Base-by-base conservation (phyloP, 1,140 invertebrate species). In the Anagrus nilaparvatae region DNA sequence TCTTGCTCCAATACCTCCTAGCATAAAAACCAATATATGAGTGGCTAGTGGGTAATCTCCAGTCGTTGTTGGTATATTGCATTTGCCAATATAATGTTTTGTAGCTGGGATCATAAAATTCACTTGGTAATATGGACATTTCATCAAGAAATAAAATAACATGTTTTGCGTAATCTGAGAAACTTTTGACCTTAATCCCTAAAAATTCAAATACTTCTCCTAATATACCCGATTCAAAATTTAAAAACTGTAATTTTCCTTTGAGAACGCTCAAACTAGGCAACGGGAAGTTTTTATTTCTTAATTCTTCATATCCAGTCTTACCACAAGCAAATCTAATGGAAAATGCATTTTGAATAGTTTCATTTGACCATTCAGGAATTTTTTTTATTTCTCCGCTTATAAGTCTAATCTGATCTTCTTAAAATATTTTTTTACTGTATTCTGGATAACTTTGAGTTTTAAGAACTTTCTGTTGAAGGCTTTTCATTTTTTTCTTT, bases 1-100 rank as follows among this genome's bases (percentile, higher is more conserved):
- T n/a, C 42, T 13, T 38, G 23, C 16, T 29, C 23, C 29, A 31
- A 44, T 24, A 24, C 46, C 46, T 12, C 21, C 32, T 31, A 47
- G 28, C 31, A 47, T 41, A 44, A 48, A 47, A 19, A 47, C 42
- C 10, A 50, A 28, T 14, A 24, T 41, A 12, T 50, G 42, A 14
- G 27, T 38, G n/a, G 46, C 42, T n/a, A n/a, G n/a, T n/a, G n/a
- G n/a, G n/a, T n/a, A n/a, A n/a, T n/a, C n/a, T n/a, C n/a, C n/a
- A n/a, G n/a, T 20, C 27, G 13, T 20, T 31, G 5, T 6, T 24
- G 21, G 29, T 33, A 38, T 27, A 9, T 14, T 38, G 14, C n/a
- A 10, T 10, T 38, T 14, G 16, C 36, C 23, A 19, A 27, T 5
- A 17, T 7, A 33, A 20, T 20, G 18, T 25, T 25, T 35, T 39